Conservation (phyloP, 1,140 invertebrate genomes). For the Nebria ingens region DNA sequence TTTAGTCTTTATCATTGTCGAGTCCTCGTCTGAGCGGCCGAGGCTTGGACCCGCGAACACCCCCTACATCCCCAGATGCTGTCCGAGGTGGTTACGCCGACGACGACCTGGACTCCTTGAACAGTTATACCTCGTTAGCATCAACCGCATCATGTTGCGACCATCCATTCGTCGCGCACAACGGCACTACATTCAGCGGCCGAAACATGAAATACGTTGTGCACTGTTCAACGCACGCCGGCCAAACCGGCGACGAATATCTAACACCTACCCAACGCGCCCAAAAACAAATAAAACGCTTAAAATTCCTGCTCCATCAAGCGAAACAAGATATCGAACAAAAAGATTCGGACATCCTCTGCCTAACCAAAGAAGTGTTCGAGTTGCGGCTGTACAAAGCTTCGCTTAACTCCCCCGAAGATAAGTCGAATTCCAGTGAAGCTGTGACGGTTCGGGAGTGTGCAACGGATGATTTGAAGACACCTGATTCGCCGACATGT, state of each 20-base stretch:
- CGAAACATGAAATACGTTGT: slow-evolving; percentile 51
- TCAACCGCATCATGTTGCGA: slow-evolving; percentile 60
- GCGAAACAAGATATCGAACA: slow-evolving; percentile 64
- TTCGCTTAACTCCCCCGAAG: slow-evolving; percentile 59
- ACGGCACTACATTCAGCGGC: slow-evolving; percentile 64
- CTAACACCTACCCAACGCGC: slow-evolving; percentile 77
- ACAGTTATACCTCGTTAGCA: slow-evolving; percentile 61
- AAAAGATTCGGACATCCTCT: slow-evolving; percentile 69
- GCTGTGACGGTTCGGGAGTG: slow-evolving; percentile 60
- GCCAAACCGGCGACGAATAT: slow-evolving; percentile 63
- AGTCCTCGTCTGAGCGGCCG: slow-evolving; percentile 29
- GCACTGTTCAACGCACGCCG: slow-evolving; percentile 68
- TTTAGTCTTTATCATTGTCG: slow-evolving; percentile 42
- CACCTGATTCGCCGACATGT: slow-evolving; percentile 15
- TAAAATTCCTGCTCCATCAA: slow-evolving; percentile 57
- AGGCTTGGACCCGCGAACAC: slow-evolving; percentile 28
- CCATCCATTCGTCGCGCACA: slow-evolving; percentile 66
- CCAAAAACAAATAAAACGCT: slow-evolving; percentile 61
- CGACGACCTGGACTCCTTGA: slow-evolving; percentile 62
- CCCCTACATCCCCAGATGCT: slow-evolving; percentile 47
- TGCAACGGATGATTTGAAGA: slow-evolving; percentile 39
- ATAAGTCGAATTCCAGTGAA: slow-evolving; percentile 59
- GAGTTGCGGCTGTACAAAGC: slow-evolving; percentile 69
- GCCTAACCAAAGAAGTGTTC: slow-evolving; percentile 71
- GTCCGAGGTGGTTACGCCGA: slow-evolving; percentile 37